phyloP scores from a whole-genome alignment of 1,140 invertebrate genomes.

The Sarcophaga peregrina region DNA sequence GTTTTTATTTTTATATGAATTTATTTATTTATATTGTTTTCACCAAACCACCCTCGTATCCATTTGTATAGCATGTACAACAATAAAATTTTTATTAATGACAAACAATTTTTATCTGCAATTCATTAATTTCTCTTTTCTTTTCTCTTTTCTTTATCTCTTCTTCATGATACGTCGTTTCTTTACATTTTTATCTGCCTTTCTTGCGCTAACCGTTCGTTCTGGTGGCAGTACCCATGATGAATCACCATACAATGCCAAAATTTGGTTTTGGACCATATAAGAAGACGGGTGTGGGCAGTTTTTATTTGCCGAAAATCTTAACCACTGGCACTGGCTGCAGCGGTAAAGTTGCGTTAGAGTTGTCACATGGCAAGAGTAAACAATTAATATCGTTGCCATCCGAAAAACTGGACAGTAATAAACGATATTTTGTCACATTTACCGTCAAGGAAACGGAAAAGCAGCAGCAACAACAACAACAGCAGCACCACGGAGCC shows the following conservation, averaged over 20 bases:
- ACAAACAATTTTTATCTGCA: constrained; percentile 19
- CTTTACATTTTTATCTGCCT: not conserved
- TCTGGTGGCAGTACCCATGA: constrained; percentile 72
- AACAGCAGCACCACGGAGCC: not conserved
- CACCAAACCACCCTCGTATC: no score
- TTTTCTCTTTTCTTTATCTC: constrained; percentile 19
- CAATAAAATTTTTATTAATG: constrained; percentile 2
- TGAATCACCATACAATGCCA: constrained; percentile 80
- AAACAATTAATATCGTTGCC: constrained; percentile 86
- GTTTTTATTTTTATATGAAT: no score
- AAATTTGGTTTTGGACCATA: constrained; percentile 70
- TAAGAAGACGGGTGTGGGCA: constrained; percentile 66
- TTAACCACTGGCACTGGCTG: constrained; percentile 55
- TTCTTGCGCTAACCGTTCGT: not conserved
- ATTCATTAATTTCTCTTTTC: constrained; percentile 23
- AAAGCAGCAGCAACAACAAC: constrained; percentile 46
- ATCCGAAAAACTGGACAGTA: constrained; percentile 84
- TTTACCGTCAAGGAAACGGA: constrained; percentile 82
- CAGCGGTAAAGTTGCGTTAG: constrained; percentile 73
- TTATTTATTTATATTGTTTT: no score
- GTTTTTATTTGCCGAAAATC: constrained; percentile 66
- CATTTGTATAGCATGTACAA: no score
- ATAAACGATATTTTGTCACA: constrained; percentile 89
- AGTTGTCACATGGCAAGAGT: constrained; percentile 82
- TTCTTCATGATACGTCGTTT: not conserved